These are phyloP conservation scores for Tinea trinotella DNA, from an alignment of 2,888 invertebrate genomes.

Conservation along the genomic window DNA sequence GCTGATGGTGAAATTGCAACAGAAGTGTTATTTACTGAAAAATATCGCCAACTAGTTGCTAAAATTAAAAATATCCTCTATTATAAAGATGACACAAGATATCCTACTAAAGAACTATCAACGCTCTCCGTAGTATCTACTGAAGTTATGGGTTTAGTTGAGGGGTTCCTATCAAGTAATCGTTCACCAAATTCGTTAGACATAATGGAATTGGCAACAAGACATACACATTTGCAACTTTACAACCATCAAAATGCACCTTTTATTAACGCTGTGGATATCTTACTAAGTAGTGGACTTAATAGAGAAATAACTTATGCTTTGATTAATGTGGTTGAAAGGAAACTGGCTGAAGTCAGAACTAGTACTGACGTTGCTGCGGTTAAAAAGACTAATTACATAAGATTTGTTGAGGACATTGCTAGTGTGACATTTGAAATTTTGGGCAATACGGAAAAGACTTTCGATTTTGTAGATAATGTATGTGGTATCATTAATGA, in stretches of 20 bases:
- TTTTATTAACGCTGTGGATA: slow-evolving; percentile 63
- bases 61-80: slow-evolving; percentile 65
- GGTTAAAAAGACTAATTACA: slow-evolving; percentile 61
- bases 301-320: slow-evolving; percentile 67
- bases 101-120: slow-evolving; percentile 67
- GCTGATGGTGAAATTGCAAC: slow-evolving; percentile 75
- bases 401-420: slow-evolving; percentile 61
- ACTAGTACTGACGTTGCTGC: slow-evolving; percentile 51
- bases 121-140: slow-evolving; percentile 73
- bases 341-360: slow-evolving; percentile 62
- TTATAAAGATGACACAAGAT: slow-evolving; percentile 55
- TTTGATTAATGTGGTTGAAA: slow-evolving; percentile 61
- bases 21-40: slow-evolving; percentile 80
- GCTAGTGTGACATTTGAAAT: slow-evolving; percentile 65
- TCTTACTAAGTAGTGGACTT: slow-evolving; percentile 59
- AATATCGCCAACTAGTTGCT: slow-evolving; percentile 67
- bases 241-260: slow-evolving; percentile 65
- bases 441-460: slow-evolving; percentile 59
- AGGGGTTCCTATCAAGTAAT: slow-evolving; percentile 69
- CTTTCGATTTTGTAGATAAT: slow-evolving; percentile 56
- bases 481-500: slow-evolving; percentile 56
- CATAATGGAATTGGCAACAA: slow-evolving; percentile 53
- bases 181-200: slow-evolving; percentile 63
- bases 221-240: slow-evolving; percentile 60
- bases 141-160: slow-evolving; percentile 73